phyloP scores from a whole-genome alignment of 2,888 invertebrate species.

The Branchinecta sandiegonensis region DNA sequence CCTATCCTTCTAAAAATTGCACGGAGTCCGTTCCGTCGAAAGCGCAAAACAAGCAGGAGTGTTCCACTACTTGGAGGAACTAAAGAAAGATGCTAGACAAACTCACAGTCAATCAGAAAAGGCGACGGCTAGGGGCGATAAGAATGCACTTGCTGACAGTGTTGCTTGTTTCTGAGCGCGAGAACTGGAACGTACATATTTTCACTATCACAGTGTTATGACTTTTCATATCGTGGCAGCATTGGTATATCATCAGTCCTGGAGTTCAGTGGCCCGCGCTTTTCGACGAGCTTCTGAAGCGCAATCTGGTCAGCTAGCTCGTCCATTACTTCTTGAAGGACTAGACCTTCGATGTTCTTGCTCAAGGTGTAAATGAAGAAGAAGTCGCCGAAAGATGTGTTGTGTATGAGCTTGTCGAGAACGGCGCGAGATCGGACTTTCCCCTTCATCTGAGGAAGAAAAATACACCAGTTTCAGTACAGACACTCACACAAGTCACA shows the following conservation, averaged over 20 bases:
- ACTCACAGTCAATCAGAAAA: too few relatives aligned
- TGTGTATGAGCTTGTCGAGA: conserved; percentile 54
- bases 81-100: too few relatives aligned
- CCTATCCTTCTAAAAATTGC: too few relatives aligned
- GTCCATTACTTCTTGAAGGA: conserved; percentile 30
- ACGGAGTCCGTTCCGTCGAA: too few relatives aligned
- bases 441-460: not conserved
- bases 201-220: too few relatives aligned
- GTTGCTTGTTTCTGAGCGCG: too few relatives aligned
- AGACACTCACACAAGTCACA: too few relatives aligned
- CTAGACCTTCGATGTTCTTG: conserved; percentile 29
- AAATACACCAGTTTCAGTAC: not conserved
- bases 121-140: too few relatives aligned
- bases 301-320: conserved; percentile 28
- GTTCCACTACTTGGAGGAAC: too few relatives aligned
- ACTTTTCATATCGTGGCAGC: conserved; percentile 14
- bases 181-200: too few relatives aligned
- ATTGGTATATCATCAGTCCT: not conserved
- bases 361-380: conserved; percentile 64
- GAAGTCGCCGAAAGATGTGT: conserved; percentile 65
- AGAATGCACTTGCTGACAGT: too few relatives aligned
- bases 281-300: not conserved
- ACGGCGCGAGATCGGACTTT: conserved; percentile 51
- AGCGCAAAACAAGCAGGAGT: too few relatives aligned
- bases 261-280: not conserved